Evolutionary conservation across 2,888 invertebrate genomes (phyloP), one percentile per base, ranked within the genome.

Genomic region (Orthonevra nobilis): DNA sequence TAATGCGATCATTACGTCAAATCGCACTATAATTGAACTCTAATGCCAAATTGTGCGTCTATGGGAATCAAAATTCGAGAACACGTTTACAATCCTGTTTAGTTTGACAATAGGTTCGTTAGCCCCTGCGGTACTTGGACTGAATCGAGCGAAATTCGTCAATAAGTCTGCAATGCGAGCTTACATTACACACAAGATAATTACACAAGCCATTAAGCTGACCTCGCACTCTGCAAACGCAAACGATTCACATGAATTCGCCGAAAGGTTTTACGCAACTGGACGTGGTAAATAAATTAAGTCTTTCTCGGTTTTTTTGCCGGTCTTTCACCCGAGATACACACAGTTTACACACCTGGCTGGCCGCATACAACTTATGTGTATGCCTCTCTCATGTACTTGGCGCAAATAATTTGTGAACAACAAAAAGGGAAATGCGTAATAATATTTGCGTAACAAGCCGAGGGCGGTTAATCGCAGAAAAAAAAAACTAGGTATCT

Each of bases 1-100:
- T 46, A 63, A 36, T 48, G 26, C 52, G 58, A 73, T 66, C 66
- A 61, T 36, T 30, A 44, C 46, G 46, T 58, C 56, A 64, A 64
- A 50, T 58, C 42, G 5, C 42, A 64, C 42, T 68, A 60, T 30
- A 32, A 68, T 68, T 58, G 15, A 17, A 26, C 19, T n/a, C n/a
- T 54, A 44, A 58, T 52, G 36, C 23, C 44, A 52, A 54, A 60
- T 60, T 42, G 23, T 17, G 15, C 15, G 23, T 26, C n/a, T 10
- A 14, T 20, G 2, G 3, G 17, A 6, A 28, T n/a, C 38, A 1
- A 15, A n/a, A 7, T 20, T 9, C 30, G 4, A 54, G 3, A 23
- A 20, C 26, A 19, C 15, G 5, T 7, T 28, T 7, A 26, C n/a
- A 19, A 36, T n/a, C 34, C 17, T 26, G 28, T 44, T 64, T 44